phyloP scores from a whole-genome alignment of 2,113 vertebrate genomes.

The Protomyctophum bolini region DNA sequence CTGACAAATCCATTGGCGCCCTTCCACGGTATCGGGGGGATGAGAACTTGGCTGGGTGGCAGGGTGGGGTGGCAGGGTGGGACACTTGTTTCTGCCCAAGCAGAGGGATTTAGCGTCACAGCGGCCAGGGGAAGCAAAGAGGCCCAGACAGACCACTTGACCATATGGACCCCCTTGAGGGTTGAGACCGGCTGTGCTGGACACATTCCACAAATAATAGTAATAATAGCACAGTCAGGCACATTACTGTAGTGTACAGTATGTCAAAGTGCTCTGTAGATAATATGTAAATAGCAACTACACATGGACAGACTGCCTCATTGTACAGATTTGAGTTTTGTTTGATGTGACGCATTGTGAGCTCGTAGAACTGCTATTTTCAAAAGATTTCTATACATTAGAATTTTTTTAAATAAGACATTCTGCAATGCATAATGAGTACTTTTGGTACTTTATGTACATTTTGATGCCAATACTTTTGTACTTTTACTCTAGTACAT shows the following conservation, averaged over 20 bases:
- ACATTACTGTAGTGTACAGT: background rate
- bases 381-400: too few relatives aligned
- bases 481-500: too few relatives aligned
- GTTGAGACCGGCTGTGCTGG: background rate
- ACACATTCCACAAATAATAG: background rate
- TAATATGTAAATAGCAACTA: slow-evolving; percentile 18
- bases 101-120: background rate
- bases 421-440: too few relatives aligned
- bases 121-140: slow-evolving; percentile 4
- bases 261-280: background rate
- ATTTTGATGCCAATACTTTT: too few relatives aligned
- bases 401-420: too few relatives aligned
- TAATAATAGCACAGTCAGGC: background rate
- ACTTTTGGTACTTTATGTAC: too few relatives aligned
- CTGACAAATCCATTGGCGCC: background rate
- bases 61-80: background rate
- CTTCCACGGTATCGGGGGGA: background rate
- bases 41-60: background rate
- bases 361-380: too few relatives aligned
- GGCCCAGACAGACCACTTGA: slow-evolving; percentile 9
- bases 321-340: too few relatives aligned
- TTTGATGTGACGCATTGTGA: too few relatives aligned
- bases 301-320: too few relatives aligned
- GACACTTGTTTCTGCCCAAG: slow-evolving; percentile 8
- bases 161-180: slow-evolving; percentile 81